These are phyloP conservation scores for Drosophila nigrodunni DNA, from an alignment of 1,140 invertebrate genomes.

Conservation along the genomic window DNA sequence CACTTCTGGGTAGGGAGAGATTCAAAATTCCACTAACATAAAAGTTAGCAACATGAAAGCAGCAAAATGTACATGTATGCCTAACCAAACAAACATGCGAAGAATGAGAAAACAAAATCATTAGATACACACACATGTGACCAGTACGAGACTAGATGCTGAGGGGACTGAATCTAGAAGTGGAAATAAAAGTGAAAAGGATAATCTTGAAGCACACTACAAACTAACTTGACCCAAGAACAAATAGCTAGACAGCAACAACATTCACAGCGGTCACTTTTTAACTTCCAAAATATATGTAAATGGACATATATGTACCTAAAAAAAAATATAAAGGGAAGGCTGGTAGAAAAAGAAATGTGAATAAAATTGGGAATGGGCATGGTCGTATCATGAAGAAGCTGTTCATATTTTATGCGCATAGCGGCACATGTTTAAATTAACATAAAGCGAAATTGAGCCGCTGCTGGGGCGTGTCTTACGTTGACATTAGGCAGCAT, in stretches of 20 bases:
- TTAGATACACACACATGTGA: constrained; percentile 71
- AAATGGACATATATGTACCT: constrained; percentile 5
- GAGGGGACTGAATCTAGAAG: background rate
- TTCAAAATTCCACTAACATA: constrained; percentile 50
- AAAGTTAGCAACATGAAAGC: constrained; percentile 76
- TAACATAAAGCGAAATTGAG: constrained; percentile 83
- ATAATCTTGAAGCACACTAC: constrained; percentile 59
- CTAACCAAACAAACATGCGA: constrained; percentile 38
- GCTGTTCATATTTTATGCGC: constrained; percentile 80
- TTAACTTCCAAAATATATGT: background rate
- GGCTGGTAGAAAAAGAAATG: background rate
- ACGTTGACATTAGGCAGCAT: constrained; percentile 74
- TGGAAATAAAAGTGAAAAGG: constrained; percentile 54
- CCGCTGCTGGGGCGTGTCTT: constrained; percentile 64
- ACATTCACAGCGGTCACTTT: constrained; percentile 28
- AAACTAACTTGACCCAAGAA: constrained; percentile 76
- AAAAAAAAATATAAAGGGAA: background rate
- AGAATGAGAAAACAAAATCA: constrained; percentile 57
- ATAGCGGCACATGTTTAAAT: constrained; percentile 83
- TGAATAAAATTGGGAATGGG: background rate
- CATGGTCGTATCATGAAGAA: constrained; percentile 15
- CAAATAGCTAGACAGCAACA: constrained; percentile 50
- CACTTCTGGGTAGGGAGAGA: too few relatives aligned
- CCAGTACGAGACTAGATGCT: constrained; percentile 12
- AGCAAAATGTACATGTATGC: constrained; percentile 44